Conservation (phyloP, 2,888 invertebrate genomes). For the Ferdinandea cuprea region DNA sequence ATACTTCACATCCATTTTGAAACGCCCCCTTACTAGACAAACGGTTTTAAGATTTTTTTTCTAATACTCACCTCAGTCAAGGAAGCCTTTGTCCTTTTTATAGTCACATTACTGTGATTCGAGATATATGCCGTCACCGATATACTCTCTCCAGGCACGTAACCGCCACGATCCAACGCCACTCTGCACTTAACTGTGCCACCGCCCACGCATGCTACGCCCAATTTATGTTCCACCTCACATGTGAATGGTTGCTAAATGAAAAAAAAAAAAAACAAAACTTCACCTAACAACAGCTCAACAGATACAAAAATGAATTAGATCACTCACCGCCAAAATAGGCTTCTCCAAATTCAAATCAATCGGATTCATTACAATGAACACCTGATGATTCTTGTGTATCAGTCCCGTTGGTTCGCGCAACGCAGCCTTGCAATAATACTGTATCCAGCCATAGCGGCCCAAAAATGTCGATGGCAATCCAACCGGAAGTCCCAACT, state of each 20-base stretch:
- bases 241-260: conserved; percentile 93
- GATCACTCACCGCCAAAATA: conserved; percentile 90
- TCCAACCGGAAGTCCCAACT: conserved; percentile 94
- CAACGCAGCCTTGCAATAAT: conserved; percentile 95
- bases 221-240: conserved; percentile 95
- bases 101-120: conserved; percentile 93
- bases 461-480: conserved; percentile 96
- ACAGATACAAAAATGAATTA: not conserved
- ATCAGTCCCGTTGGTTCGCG: conserved; percentile 93
- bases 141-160: conserved; percentile 97
- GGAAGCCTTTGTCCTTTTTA: conserved; percentile 93
- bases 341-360: conserved; percentile 95
- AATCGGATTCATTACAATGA: conserved; percentile 97
- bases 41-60: too few relatives aligned
- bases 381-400: conserved; percentile 98
- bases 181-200: conserved; percentile 94
- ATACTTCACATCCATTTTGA: too few relatives aligned
- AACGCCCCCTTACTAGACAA: too few relatives aligned
- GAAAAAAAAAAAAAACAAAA: conserved; percentile 75
- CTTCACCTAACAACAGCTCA: conserved; percentile 23
- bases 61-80: conserved; percentile 87
- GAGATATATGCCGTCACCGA: conserved; percentile 92
- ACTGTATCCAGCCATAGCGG: conserved; percentile 97
- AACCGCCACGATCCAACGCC: conserved; percentile 94
- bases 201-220: conserved; percentile 93